Evolutionary conservation across 2,888 invertebrate genomes (phyloP).

Genomic region (Tanytarsus gracilentus): DNA sequence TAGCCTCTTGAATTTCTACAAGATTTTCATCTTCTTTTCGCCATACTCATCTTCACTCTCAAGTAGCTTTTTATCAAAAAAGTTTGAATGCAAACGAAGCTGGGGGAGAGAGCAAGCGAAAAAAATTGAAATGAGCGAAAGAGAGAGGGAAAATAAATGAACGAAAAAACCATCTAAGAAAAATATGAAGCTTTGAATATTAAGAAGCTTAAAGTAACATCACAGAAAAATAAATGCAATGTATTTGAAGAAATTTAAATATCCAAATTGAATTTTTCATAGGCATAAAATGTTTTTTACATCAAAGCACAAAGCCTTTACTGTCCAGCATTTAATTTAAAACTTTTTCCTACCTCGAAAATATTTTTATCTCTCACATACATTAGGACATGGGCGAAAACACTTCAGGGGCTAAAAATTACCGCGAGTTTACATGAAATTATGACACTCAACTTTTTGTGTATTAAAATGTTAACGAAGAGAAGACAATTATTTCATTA

Average conservation of each 20-base stretch:
- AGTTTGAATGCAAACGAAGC: neutral
- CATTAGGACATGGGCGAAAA: neutral
- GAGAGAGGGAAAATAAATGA: neutral
- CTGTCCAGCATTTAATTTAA: neutral
- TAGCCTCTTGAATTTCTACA: slow-evolving; percentile 20
- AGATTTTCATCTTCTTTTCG: neutral
- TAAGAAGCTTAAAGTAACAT: slow-evolving; percentile 9
- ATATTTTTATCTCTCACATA: neutral
- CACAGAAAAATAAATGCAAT: too few relatives aligned
- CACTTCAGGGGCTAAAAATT: neutral
- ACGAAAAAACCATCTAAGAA: slow-evolving; percentile 4
- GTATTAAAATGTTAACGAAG: slow-evolving; percentile 5
- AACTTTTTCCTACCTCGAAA: neutral
- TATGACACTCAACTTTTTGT: slow-evolving; percentile 1
- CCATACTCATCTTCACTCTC: neutral
- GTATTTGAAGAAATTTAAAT: too few relatives aligned
- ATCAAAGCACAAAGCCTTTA: too few relatives aligned
- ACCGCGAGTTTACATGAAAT: neutral
- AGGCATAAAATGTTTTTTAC: too few relatives aligned
- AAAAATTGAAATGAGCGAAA: neutral
- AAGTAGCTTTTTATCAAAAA: neutral
- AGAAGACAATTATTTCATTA: slow-evolving; percentile 1
- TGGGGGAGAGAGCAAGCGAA: neutral
- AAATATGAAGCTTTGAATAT: slow-evolving; percentile 7
- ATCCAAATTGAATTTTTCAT: too few relatives aligned